Percentiles rank a stretch among this genome's conserved stretches.
Evolutionary conservation across 2,797 vertebrate species (phyloP).

Genomic region (Phoeniculus purpureus): DNA sequence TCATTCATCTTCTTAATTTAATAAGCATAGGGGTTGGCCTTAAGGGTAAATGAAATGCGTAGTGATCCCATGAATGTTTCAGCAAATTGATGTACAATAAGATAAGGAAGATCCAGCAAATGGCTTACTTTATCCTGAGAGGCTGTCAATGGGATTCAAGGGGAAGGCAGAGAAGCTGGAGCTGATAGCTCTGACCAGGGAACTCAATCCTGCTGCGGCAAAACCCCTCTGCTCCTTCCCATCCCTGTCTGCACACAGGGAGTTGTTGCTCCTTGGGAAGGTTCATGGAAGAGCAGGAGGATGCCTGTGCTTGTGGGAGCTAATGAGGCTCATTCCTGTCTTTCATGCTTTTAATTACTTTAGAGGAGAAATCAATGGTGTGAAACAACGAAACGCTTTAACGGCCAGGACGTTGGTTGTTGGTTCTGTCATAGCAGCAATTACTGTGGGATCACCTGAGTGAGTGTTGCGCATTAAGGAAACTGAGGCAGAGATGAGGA

Average conservation of each 20-base stretch:
- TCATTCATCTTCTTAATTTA: conserved; percentile 73
- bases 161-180: not conserved
- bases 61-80: conserved; percentile 42
- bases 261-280: not conserved
- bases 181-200: not conserved
- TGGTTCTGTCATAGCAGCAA: not conserved
- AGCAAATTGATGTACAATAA: conserved; percentile 60
- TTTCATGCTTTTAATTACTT: conserved; percentile 12
- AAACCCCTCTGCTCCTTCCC: not conserved
- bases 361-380: not conserved
- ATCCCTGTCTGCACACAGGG: rapidly evolving
- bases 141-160: not conserved
- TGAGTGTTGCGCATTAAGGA: not conserved
- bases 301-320: not conserved
- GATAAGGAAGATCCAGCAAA: conserved; percentile 24
- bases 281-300: not conserved
- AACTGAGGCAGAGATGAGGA: conserved; percentile 24
- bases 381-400: not conserved
- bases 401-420: not conserved
- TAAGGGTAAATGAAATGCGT: conserved; percentile 55
- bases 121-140: conserved; percentile 16
- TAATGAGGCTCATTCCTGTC: conserved; percentile 26
- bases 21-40: conserved; percentile 64
- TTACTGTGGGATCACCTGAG: not conserved
- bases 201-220: not conserved